Evolutionary conservation across 2,797 vertebrate genomes (phyloP).

Genomic region (Hypotaenidia okinawae): DNA sequence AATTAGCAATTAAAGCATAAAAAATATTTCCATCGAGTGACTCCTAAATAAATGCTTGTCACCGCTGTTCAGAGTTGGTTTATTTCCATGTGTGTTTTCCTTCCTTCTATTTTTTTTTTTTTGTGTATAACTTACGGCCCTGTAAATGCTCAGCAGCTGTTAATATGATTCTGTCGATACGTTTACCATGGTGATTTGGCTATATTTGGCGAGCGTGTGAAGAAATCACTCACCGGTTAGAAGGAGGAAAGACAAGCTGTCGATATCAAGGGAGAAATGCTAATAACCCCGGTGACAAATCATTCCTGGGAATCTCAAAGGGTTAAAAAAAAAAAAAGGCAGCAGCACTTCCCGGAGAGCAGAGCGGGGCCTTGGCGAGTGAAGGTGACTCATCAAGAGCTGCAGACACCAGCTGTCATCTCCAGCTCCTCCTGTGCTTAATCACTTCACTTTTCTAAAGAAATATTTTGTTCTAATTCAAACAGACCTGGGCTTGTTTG

Average conservation of each 20-base stretch:
- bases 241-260: slow-evolving; percentile 84
- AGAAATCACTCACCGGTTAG: slow-evolving; percentile 87
- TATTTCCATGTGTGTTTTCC: slow-evolving; percentile 77
- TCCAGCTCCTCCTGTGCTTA: slow-evolving; percentile 62
- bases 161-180: slow-evolving; percentile 92
- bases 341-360: slow-evolving; percentile 62
- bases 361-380: slow-evolving; percentile 58
- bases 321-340: slow-evolving; percentile 72
- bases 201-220: slow-evolving; percentile 84
- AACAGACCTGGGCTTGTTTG: slow-evolving; percentile 54
- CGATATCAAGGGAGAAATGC: slow-evolving; percentile 90
- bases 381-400: slow-evolving; percentile 74
- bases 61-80: slow-evolving; percentile 77
- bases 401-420: slow-evolving; percentile 73
- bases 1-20: slow-evolving; percentile 81
- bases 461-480: slow-evolving; percentile 71
- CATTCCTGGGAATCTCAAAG: slow-evolving; percentile 79
- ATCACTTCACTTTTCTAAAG: slow-evolving; percentile 68
- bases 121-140: slow-evolving; percentile 78
- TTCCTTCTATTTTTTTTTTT: slow-evolving; percentile 36
- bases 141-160: slow-evolving; percentile 83
- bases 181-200: slow-evolving; percentile 85
- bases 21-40: slow-evolving; percentile 73
- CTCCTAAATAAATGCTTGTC: slow-evolving; percentile 82
- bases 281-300: slow-evolving; percentile 88